These are phyloP conservation scores for Barypeithes pellucidus DNA, from an alignment of 2,888 invertebrate species.

Conservation along the genomic window DNA sequence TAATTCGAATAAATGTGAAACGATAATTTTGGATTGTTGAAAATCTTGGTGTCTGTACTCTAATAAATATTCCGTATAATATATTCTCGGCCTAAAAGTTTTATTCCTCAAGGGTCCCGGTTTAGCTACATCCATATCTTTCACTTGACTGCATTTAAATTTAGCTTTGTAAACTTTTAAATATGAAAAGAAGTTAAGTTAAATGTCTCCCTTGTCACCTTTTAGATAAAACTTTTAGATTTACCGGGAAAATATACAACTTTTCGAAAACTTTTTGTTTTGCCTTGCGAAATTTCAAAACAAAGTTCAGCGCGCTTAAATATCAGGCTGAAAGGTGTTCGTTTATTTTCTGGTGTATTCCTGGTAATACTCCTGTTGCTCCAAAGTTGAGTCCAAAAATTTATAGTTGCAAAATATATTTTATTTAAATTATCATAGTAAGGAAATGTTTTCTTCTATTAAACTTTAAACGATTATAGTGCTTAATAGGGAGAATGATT, in stretches of 20 bases:
- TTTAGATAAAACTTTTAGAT: constrained; percentile 42
- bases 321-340: background rate
- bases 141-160: constrained; percentile 30
- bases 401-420: too few species aligned
- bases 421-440: too few species aligned
- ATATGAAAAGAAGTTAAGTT: constrained; percentile 41
- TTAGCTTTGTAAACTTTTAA: constrained; percentile 43
- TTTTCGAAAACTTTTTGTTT: constrained; percentile 25
- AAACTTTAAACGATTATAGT: too few species aligned
- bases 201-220: constrained; percentile 41
- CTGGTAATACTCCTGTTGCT: too few species aligned
- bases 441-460: too few species aligned
- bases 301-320: constrained; percentile 1
- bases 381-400: too few species aligned
- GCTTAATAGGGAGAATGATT: too few species aligned
- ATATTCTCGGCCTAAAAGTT: constrained; percentile 8
- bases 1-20: too few species aligned
- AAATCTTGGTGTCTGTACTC: too few species aligned
- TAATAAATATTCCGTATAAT: background rate
- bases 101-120: constrained; percentile 11
- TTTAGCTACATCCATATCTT: constrained; percentile 26
- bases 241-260: constrained; percentile 32
- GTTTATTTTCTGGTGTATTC: constrained; percentile 1
- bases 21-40: too few species aligned
- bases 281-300: constrained; percentile 6